These are phyloP conservation scores for Drosophila atripex DNA, from an alignment of 2,888 invertebrate genomes.

Conservation along the genomic window DNA sequence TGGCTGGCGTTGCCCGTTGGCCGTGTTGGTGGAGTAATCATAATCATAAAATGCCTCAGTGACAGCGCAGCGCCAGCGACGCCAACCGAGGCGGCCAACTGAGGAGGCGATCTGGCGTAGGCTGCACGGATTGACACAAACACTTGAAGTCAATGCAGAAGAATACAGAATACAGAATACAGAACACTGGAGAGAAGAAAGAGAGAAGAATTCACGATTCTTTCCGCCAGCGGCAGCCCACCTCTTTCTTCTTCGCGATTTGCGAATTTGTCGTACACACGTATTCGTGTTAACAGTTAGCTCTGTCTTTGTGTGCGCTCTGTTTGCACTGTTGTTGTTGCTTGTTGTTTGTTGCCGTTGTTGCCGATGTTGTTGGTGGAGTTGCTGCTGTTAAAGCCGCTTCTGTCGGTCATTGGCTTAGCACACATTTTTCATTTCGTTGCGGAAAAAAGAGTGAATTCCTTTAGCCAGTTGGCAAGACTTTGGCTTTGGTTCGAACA, in stretches of 20 bases:
- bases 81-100: background rate
- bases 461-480: conserved; percentile 38
- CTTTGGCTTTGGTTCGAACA: conserved; percentile 3
- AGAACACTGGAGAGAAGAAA: background rate
- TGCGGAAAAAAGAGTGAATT: conserved; percentile 81
- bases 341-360: conserved; percentile 30
- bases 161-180: background rate
- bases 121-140: conserved; percentile 39
- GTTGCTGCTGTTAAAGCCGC: conserved; percentile 49
- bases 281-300: conserved; percentile 69
- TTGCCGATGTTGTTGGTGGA: conserved; percentile 37
- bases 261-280: conserved; percentile 58
- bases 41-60: conserved; percentile 39
- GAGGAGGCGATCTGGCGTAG: conserved; percentile 10
- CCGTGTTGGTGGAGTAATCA: conserved; percentile 48
- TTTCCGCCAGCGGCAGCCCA: conserved; percentile 11
- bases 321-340: conserved; percentile 62
- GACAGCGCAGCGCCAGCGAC: conserved; percentile 4
- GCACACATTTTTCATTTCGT: conserved; percentile 83
- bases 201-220: conserved; percentile 31
- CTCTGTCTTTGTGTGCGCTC: conserved; percentile 65
- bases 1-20: conserved; percentile 1
- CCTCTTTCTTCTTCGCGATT: conserved; percentile 40
- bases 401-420: conserved; percentile 84
- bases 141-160: conserved; percentile 21